These are phyloP conservation scores for Melanophora roralis DNA, from an alignment of 2,888 invertebrate genomes.

Conservation along the genomic window DNA sequence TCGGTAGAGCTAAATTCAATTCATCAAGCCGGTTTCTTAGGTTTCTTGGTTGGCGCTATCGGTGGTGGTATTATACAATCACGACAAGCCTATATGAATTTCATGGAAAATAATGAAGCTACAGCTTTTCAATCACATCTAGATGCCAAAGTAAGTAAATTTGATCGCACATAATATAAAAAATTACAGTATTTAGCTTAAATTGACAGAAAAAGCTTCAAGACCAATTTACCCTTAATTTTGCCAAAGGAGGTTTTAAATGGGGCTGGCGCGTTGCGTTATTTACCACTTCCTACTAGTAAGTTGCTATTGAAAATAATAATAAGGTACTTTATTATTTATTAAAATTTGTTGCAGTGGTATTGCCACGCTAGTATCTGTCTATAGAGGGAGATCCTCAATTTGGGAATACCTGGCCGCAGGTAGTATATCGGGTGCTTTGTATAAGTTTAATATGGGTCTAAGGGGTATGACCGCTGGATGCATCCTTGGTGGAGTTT, in stretches of 20 bases:
- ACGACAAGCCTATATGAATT: constrained; percentile 81
- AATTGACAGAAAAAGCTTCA: constrained; percentile 82
- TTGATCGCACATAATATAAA: too few species aligned
- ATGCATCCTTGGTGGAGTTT: constrained; percentile 80
- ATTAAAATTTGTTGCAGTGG: constrained; percentile 78
- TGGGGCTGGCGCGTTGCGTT: constrained; percentile 84
- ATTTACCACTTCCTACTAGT: constrained; percentile 85
- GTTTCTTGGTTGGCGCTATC: constrained; percentile 81
- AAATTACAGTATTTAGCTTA: background rate
- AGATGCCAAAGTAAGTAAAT: constrained; percentile 81
- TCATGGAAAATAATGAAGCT: constrained; percentile 86
- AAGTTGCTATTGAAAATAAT: constrained; percentile 67
- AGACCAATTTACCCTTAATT: constrained; percentile 82
- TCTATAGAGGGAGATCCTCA: constrained; percentile 83
- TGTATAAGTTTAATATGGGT: constrained; percentile 84
- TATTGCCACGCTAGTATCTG: constrained; percentile 81
- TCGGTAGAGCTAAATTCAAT: constrained; percentile 82
- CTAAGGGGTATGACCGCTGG: constrained; percentile 84
- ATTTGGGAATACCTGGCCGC: constrained; percentile 83
- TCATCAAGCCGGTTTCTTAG: constrained; percentile 80
- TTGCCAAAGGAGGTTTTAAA: constrained; percentile 84
- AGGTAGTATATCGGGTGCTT: constrained; percentile 81
- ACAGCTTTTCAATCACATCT: constrained; percentile 82
- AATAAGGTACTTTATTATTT: background rate
- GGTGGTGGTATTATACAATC: constrained; percentile 83